Percentiles rank a stretch among this genome's conserved stretches.
phyloP scores from a whole-genome alignment of 1,140 invertebrate genomes.

The Drosophila subpulchrella region DNA sequence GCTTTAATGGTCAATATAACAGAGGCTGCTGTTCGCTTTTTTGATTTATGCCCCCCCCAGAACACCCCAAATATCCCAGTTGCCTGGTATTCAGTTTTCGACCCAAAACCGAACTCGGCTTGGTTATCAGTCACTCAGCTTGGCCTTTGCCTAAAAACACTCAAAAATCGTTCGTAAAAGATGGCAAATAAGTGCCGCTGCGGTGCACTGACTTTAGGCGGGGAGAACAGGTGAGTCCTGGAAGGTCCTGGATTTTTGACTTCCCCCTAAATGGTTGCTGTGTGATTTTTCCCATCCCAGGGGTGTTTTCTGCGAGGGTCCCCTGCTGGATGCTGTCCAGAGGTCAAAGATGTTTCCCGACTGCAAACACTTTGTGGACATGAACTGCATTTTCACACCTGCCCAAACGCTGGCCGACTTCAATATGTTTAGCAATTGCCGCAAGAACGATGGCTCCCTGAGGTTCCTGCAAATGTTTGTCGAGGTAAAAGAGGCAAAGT shows the following conservation, averaged over 20 bases:
- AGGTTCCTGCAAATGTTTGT: conserved; percentile 88
- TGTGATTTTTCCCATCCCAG: conserved; percentile 83
- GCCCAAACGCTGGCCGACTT: conserved; percentile 88
- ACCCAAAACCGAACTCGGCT: background rate
- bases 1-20: conserved; percentile 83
- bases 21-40: conserved; percentile 58
- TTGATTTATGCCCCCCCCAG: conserved; percentile 60
- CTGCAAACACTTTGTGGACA: conserved; percentile 96
- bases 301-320: conserved; percentile 93
- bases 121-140: conserved; percentile 9
- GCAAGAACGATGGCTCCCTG: conserved; percentile 86
- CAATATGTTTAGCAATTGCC: conserved; percentile 88
- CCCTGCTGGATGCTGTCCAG: conserved; percentile 92
- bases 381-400: conserved; percentile 89
- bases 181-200: conserved; percentile 26
- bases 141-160: conserved; percentile 4
- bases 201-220: background rate
- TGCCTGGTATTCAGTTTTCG: conserved; percentile 22
- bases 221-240: conserved; percentile 25
- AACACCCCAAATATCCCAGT: conserved; percentile 5
- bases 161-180: background rate
- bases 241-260: background rate
- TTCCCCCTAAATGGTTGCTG: background rate
- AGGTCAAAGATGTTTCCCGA: conserved; percentile 90
- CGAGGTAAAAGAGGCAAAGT: conserved; percentile 76